These are phyloP conservation scores for Buathra laborator DNA, from an alignment of 2,888 invertebrate genomes.

Conservation along the genomic window DNA sequence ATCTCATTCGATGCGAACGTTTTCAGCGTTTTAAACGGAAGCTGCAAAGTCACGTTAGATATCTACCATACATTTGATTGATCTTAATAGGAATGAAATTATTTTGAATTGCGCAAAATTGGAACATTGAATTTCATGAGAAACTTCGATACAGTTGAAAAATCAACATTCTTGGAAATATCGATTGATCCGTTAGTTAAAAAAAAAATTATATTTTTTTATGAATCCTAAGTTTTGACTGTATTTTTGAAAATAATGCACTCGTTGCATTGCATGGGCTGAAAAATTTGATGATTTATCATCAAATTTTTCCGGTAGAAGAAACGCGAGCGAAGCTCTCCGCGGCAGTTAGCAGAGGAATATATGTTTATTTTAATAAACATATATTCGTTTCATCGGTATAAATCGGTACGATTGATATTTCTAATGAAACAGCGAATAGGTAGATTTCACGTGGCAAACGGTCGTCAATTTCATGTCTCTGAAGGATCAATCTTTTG, in stretches of 20 bases:
- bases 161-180: no score
- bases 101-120: background rate
- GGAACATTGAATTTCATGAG: no score
- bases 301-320: no score
- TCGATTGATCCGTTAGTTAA: no score
- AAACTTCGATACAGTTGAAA: no score
- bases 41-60: background rate
- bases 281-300: background rate
- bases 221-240: background rate
- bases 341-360: conserved; percentile 34
- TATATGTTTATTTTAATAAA: no score
- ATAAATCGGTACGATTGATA: background rate
- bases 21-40: conserved; percentile 1
- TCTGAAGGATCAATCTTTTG: background rate
- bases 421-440: background rate
- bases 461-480: background rate
- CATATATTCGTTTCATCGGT: background rate
- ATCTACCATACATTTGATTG: background rate
- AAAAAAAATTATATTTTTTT: no score
- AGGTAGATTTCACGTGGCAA: background rate
- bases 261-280: background rate
- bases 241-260: background rate
- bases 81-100: background rate
- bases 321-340: conserved; percentile 24
- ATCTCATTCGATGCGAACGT: conserved; percentile 4